Percentiles rank a stretch among this genome's conserved stretches.
Conservation (phyloP, 2,113 vertebrate genomes). For the Peromyscus californicus region DNA sequence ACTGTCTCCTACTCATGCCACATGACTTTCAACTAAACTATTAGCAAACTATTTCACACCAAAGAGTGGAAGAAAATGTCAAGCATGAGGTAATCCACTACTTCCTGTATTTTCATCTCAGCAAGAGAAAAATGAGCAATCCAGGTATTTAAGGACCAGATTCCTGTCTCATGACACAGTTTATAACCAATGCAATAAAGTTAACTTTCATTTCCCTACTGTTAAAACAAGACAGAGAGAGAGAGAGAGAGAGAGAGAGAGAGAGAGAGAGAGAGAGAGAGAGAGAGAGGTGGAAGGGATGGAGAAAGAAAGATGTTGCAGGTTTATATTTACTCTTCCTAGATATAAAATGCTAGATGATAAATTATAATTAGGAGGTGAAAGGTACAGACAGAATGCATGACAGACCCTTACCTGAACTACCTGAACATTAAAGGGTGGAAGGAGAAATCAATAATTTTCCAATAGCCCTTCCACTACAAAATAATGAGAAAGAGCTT, state of each 20-base stretch:
- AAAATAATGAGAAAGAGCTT: constrained; percentile 46
- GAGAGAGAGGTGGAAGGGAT: not conserved
- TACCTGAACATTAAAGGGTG: not conserved
- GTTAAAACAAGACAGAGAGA: constrained; percentile 27
- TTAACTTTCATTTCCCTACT: constrained; percentile 14
- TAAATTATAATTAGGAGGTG: constrained; percentile 17
- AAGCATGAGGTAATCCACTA: constrained; percentile 45
- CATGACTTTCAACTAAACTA: constrained; percentile 4
- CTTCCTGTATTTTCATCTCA: constrained; percentile 55
- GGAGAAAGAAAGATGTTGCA: not conserved
- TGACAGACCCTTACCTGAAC: not conserved
- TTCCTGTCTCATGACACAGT: constrained; percentile 42
- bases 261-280: not conserved
- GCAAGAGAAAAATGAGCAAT: constrained; percentile 35
- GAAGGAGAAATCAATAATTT: not conserved
- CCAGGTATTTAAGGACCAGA: constrained; percentile 45
- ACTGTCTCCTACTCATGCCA: not conserved
- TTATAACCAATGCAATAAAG: constrained; percentile 21
- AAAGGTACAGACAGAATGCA: not conserved
- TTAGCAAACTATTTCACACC: constrained; percentile 26
- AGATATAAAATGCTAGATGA: constrained; percentile 38
- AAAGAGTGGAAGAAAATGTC: constrained; percentile 23
- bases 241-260: not conserved
- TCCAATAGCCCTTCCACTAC: not conserved
- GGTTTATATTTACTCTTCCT: not conserved